phyloP scores from a whole-genome alignment of 23 tunicate species.

The Ascidia mentula region DNA sequence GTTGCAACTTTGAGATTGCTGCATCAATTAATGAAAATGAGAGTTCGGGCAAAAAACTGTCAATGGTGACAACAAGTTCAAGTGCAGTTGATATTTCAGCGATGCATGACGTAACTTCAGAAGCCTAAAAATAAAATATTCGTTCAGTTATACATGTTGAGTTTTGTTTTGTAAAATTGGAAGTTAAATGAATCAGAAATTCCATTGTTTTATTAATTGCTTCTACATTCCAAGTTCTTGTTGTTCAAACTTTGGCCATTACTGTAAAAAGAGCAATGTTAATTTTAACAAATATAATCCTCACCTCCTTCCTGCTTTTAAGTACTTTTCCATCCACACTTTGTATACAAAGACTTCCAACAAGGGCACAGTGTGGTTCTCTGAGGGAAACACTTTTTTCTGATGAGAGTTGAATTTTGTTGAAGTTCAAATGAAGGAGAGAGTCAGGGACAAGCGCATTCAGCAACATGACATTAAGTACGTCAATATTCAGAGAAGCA shows the following conservation, averaged over 20 bases:
- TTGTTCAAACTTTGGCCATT: too few species aligned
- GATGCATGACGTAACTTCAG: slow-evolving; percentile 66
- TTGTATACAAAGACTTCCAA: slow-evolving; percentile 32
- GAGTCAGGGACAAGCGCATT: slow-evolving; percentile 83
- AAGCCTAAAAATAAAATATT: slow-evolving; percentile 37
- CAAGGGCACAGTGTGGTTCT: slow-evolving; percentile 8
- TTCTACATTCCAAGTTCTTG: too few species aligned
- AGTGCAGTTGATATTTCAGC: slow-evolving; percentile 69
- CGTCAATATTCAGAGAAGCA: slow-evolving; percentile 57
- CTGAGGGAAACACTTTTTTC: not conserved
- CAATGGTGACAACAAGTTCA: slow-evolving; percentile 42
- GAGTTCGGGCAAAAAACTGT: slow-evolving; percentile 20
- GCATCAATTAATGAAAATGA: slow-evolving; percentile 33
- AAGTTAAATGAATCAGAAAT: too few species aligned
- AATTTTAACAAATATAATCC: too few species aligned
- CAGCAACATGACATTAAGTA: slow-evolving; percentile 77
- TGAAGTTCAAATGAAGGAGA: slow-evolving; percentile 68
- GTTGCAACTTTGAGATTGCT: slow-evolving; percentile 33
- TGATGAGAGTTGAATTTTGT: slow-evolving; percentile 45
- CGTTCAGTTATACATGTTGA: too few species aligned
- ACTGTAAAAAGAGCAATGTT: too few species aligned
- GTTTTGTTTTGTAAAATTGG: too few species aligned
- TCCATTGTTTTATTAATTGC: too few species aligned
- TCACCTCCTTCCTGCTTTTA: slow-evolving; percentile 74
- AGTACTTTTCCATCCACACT: slow-evolving; percentile 77